Percentiles rank a stretch among this genome's conserved stretches.
Conservation (phyloP, 2,113 vertebrate genomes). For the Myrmecophaga tridactyla region DNA sequence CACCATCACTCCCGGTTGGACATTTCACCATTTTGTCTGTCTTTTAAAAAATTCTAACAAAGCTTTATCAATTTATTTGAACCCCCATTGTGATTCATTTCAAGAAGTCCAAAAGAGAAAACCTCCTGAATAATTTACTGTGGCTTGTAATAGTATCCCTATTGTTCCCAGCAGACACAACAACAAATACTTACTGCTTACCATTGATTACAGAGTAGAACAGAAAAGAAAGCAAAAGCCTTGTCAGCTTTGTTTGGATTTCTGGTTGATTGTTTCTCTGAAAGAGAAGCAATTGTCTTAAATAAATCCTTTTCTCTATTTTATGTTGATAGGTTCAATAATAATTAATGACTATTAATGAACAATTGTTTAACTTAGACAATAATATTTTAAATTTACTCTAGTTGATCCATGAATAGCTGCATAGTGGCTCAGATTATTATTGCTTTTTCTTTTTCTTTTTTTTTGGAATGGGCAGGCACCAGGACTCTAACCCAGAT, state of each 20-base stretch:
- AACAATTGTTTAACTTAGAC: background rate
- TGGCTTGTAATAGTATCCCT: background rate
- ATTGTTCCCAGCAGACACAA: background rate
- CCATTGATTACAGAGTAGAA: background rate
- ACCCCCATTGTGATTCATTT: conserved; percentile 13
- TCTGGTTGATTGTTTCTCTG: background rate
- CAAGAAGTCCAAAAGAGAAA: conserved; percentile 21
- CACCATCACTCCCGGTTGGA: background rate
- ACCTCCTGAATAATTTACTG: background rate
- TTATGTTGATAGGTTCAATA: background rate
- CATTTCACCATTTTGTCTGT: background rate
- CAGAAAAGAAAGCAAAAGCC: background rate
- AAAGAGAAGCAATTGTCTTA: background rate
- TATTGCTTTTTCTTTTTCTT: too few relatives aligned
- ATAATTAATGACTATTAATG: conserved; percentile 16
- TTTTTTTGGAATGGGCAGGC: too few relatives aligned
- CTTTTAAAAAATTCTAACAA: background rate
- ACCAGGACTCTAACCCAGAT: too few relatives aligned
- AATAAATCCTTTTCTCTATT: conserved; percentile 21
- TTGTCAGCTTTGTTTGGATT: background rate
- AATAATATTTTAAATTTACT: background rate
- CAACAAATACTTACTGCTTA: background rate
- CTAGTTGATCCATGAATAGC: background rate
- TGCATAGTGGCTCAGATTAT: background rate
- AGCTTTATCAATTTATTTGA: background rate